phyloP scores from a whole-genome alignment of 64 coral and sea anemone genomes.

The Montipora cactus region DNA sequence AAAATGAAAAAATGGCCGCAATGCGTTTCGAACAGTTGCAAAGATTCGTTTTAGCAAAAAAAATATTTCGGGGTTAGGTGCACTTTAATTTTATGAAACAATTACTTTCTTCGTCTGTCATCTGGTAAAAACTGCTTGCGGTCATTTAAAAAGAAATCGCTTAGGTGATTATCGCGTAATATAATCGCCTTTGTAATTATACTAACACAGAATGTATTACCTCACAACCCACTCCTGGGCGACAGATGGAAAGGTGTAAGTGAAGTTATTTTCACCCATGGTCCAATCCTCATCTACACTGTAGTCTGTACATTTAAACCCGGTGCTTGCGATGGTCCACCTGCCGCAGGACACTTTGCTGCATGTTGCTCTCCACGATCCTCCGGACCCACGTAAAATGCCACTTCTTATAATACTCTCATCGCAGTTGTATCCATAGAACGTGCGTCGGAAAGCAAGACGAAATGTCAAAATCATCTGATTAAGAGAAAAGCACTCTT shows the following conservation, averaged over 20 bases:
- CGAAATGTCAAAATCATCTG: conserved; percentile 62
- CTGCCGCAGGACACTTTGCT: not conserved
- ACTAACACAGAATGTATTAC: not conserved
- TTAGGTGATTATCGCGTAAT: too few relatives aligned
- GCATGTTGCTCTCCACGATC: not conserved
- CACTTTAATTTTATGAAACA: too few relatives aligned
- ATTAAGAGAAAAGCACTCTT: not conserved
- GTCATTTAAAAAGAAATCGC: too few relatives aligned
- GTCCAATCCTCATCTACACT: conserved; percentile 73
- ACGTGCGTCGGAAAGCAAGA: conserved; percentile 62
- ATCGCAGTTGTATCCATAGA: conserved; percentile 38
- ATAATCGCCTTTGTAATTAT: too few relatives aligned
- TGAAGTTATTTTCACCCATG: conserved; percentile 74
- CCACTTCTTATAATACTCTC: conserved; percentile 8
- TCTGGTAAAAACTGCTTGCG: too few relatives aligned
- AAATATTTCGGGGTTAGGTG: too few relatives aligned
- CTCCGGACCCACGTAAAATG: conserved; percentile 25
- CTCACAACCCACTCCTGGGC: not conserved
- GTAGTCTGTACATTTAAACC: conserved; percentile 67
- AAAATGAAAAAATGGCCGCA: too few relatives aligned
- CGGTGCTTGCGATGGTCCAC: not conserved
- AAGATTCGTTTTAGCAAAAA: too few relatives aligned
- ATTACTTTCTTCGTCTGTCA: too few relatives aligned
- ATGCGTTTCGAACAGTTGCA: too few relatives aligned
- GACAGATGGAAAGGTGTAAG: conserved; percentile 27